These are phyloP conservation scores for Amniataba percoides DNA, from an alignment of 2,797 vertebrate genomes.

Conservation along the genomic window DNA sequence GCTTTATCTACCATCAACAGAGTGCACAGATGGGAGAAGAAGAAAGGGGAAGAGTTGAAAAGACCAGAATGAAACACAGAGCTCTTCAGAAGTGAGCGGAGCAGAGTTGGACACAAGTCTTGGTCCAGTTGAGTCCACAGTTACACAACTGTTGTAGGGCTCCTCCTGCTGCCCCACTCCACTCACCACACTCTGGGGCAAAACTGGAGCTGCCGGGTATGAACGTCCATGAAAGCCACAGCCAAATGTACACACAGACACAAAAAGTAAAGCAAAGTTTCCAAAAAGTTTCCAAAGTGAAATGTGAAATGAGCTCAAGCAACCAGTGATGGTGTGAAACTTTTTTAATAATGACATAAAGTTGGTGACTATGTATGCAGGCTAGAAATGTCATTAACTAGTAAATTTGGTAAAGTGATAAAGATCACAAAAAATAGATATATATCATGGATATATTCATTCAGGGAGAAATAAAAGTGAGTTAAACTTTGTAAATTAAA, in stretches of 20 bases:
- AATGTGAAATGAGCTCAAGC: background rate
- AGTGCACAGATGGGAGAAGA: background rate
- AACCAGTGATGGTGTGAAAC: background rate
- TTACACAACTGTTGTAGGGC: slow-evolving; percentile 70
- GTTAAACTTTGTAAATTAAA: background rate
- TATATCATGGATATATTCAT: background rate
- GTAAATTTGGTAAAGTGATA: too few species aligned
- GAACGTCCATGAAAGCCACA: background rate
- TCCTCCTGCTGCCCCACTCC: slow-evolving; percentile 80
- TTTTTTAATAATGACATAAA: background rate
- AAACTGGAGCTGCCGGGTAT: slow-evolving; percentile 3
- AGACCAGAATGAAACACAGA: background rate
- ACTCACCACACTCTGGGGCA: slow-evolving; percentile 76
- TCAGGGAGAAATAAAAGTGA: background rate
- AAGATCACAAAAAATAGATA: too few species aligned
- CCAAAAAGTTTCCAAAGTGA: background rate
- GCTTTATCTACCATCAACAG: background rate
- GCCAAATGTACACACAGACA: background rate
- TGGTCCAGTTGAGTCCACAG: slow-evolving; percentile 15
- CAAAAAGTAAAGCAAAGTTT: background rate
- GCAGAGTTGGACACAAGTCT: slow-evolving; percentile 24
- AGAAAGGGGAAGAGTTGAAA: background rate
- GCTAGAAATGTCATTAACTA: background rate
- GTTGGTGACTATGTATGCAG: background rate
- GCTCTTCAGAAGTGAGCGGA: background rate